These are phyloP conservation scores for Melanostoma scalare DNA, from an alignment of 2,888 invertebrate species.

Conservation along the genomic window DNA sequence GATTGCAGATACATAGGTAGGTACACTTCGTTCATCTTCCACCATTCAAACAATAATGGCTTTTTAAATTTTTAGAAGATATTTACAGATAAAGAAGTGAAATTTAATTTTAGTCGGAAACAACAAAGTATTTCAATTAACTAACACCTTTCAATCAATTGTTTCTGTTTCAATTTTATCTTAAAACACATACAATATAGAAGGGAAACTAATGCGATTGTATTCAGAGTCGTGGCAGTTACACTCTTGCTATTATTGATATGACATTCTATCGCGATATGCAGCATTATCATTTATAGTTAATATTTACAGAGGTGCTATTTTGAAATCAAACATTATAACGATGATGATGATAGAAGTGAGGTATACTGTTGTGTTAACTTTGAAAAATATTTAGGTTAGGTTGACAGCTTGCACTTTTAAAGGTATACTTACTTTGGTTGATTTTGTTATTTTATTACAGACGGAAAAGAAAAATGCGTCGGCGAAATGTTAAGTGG, in stretches of 20 bases:
- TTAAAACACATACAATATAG: too few species aligned
- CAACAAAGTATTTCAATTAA: too few species aligned
- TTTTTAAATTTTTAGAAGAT: too few species aligned
- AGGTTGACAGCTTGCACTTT: conserved; percentile 1
- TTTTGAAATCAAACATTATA: conserved; percentile 2
- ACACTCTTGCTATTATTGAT: not conserved
- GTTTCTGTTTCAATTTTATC: too few species aligned
- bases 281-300: not conserved
- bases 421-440: not conserved
- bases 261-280: not conserved
- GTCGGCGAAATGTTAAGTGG: conserved; percentile 80
- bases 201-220: too few species aligned
- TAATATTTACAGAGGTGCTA: conserved; percentile 49
- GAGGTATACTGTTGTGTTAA: not conserved
- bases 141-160: too few species aligned
- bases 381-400: not conserved
- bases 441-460: not conserved
- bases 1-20: too few species aligned
- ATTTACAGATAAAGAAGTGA: too few species aligned
- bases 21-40: too few species aligned
- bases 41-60: too few species aligned
- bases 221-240: conserved; percentile 11
- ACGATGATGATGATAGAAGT: not conserved
- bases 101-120: too few species aligned
- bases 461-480: conserved; percentile 74